phyloP scores from a whole-genome alignment of 2,797 vertebrate species.

The Melanotaenia trifasciata region DNA sequence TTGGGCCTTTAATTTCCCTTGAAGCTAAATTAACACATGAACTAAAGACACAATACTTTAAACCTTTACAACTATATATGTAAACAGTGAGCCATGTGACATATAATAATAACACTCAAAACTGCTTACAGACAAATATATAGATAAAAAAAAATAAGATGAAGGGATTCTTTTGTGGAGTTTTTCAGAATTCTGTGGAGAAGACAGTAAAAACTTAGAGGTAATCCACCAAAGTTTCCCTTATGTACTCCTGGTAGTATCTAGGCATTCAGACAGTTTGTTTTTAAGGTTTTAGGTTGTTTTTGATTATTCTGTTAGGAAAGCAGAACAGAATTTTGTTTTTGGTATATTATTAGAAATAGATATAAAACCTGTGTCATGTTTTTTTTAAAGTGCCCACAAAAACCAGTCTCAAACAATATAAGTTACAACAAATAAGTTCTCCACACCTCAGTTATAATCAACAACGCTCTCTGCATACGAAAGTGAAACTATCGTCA shows the following conservation, averaged over 20 bases:
- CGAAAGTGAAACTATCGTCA: slow-evolving; percentile 7
- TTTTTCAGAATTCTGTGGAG: background rate
- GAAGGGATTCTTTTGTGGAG: slow-evolving; percentile 27
- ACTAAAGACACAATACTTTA: background rate
- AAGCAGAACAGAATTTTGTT: background rate
- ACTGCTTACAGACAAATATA: background rate
- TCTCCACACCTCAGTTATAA: background rate
- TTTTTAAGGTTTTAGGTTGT: background rate
- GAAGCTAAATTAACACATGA: background rate
- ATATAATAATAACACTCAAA: background rate
- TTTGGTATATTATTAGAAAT: background rate
- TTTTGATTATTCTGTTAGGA: background rate
- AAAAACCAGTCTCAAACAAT: slow-evolving; percentile 1
- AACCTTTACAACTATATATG: background rate
- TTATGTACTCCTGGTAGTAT: background rate
- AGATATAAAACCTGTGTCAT: background rate
- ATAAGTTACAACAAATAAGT: background rate
- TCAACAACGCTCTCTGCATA: too few relatives aligned
- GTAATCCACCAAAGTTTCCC: background rate
- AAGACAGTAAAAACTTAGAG: background rate
- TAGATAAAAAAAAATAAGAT: background rate
- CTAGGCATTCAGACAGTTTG: background rate
- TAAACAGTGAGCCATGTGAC: background rate
- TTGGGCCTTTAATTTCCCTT: background rate
- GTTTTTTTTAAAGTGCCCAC: background rate